Conservation (phyloP, 2,888 invertebrate genomes). For the Tenthredo amoena region DNA sequence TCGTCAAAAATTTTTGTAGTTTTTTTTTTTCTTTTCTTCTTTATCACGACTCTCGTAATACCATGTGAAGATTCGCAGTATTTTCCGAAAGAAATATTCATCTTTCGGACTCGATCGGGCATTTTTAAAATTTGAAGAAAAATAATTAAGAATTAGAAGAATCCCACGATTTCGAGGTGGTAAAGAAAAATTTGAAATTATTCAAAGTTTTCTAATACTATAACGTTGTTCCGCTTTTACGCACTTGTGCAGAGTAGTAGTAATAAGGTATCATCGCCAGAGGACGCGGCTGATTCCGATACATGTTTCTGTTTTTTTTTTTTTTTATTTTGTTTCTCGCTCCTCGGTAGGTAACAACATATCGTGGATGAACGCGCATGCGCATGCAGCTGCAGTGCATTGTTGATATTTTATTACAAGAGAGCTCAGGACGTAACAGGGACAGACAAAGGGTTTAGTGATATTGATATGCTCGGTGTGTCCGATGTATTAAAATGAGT, state of each 20-base stretch:
- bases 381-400: slow-evolving; percentile 57
- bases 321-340: not conserved
- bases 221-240: not conserved
- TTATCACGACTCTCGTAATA: too few relatives aligned
- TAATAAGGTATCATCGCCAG: not conserved
- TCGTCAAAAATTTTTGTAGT: too few relatives aligned
- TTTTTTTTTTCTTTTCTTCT: too few relatives aligned
- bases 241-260: not conserved
- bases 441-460: slow-evolving; percentile 20
- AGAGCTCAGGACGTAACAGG: not conserved
- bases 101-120: too few relatives aligned
- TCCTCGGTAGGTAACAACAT: not conserved
- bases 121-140: too few relatives aligned
- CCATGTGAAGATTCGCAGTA: too few relatives aligned
- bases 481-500: slow-evolving; percentile 21
- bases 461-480: slow-evolving; percentile 26
- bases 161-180: too few relatives aligned
- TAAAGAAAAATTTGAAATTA: too few relatives aligned
- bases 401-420: slow-evolving; percentile 60
- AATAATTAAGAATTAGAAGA: too few relatives aligned
- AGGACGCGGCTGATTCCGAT: not conserved
- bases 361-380: not conserved
- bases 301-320: not conserved
- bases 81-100: too few relatives aligned
- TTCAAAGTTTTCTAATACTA: not conserved